A percentile compares a stretch with the other conserved stretches of the same genome.
Evolutionary conservation across 1,140 invertebrate species (phyloP).

Genomic region (Drosophila rufa): DNA sequence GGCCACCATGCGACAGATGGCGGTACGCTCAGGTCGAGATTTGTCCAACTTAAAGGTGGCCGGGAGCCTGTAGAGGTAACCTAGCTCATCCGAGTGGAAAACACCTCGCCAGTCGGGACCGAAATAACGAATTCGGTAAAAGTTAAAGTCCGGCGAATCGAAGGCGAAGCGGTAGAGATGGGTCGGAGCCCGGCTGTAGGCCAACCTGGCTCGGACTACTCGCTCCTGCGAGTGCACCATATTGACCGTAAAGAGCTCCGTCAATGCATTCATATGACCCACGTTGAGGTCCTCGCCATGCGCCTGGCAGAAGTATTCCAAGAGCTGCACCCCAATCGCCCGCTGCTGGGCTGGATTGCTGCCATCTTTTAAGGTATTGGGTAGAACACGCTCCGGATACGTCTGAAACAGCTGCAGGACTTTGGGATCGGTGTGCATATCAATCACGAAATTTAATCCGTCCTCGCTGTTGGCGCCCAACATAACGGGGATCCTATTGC

Average conservation of each 20-base stretch:
- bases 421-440: constrained; percentile 13
- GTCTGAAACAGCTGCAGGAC: background rate
- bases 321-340: constrained; percentile 38
- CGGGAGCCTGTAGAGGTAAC: constrained; percentile 87
- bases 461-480: constrained; percentile 59
- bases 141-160: constrained; percentile 74
- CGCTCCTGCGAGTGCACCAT: constrained; percentile 73
- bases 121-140: constrained; percentile 56
- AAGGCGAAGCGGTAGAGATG: constrained; percentile 85
- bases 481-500: constrained; percentile 65
- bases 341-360: constrained; percentile 21
- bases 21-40: constrained; percentile 61
- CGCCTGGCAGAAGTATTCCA: constrained; percentile 28
- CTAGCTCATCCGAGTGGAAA: constrained; percentile 88
- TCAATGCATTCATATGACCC: background rate
- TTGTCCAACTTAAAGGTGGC: constrained; percentile 81
- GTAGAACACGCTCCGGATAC: constrained; percentile 43
- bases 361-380: constrained; percentile 21
- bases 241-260: constrained; percentile 46
- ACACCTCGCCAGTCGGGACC: constrained; percentile 83
- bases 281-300: constrained; percentile 14
- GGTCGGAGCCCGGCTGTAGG: constrained; percentile 71
- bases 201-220: constrained; percentile 63
- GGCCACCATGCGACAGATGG: constrained; percentile 85
- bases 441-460: background rate